Percentiles rank a stretch among this genome's conserved stretches.
Conservation (phyloP, 2,113 vertebrate species). For the Rostratula benghalensis region DNA sequence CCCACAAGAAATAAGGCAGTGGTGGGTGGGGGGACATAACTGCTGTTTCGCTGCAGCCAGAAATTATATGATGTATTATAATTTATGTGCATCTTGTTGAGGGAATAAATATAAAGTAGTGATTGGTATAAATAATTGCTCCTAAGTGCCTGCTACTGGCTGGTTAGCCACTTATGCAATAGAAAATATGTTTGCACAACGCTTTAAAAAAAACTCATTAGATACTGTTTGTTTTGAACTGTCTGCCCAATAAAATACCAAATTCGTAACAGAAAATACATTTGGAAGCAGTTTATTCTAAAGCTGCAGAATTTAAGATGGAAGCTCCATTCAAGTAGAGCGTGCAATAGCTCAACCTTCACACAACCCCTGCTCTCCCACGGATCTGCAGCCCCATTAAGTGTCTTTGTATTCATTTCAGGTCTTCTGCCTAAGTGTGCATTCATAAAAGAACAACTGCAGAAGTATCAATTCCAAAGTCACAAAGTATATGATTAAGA, state of each 20-base stretch:
- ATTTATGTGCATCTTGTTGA: conserved; percentile 23
- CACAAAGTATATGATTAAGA: background rate
- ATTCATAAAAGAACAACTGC: background rate
- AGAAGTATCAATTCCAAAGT: background rate
- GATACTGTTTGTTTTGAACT: conserved; percentile 9
- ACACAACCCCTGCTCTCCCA: background rate
- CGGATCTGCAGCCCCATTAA: background rate
- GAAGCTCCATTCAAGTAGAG: conserved; percentile 1
- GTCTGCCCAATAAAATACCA: conserved; percentile 2
- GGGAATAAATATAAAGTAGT: conserved; percentile 25
- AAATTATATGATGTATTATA: background rate
- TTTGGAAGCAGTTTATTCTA: conserved; percentile 9
- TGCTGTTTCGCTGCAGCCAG: background rate
- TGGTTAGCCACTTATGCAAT: background rate
- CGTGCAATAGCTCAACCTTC: background rate
- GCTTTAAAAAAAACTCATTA: conserved; percentile 37
- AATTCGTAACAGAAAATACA: background rate
- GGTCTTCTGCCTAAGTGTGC: background rate
- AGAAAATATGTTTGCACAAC: conserved; percentile 11
- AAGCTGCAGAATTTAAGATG: background rate
- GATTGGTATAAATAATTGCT: conserved; percentile 33
- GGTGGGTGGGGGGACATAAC: background rate
- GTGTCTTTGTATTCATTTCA: background rate
- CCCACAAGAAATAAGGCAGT: background rate
- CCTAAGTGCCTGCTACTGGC: background rate